Base-by-base conservation (phyloP, 64 coral and sea anemone genomes). In the Actinia equina region DNA sequence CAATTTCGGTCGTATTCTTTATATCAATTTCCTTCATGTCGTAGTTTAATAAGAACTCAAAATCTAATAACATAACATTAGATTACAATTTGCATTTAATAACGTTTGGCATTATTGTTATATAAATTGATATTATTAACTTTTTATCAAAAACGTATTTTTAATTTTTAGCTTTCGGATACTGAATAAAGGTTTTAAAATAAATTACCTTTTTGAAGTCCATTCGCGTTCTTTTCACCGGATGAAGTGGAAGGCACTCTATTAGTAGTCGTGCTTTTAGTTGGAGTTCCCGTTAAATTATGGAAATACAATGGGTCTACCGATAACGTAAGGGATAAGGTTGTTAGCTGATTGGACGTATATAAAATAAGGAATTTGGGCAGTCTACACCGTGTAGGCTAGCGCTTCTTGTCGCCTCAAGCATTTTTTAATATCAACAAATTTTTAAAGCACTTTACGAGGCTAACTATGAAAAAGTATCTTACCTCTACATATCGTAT, bases 31-130 rank as follows among this genome's bases (percentile, higher is more conserved):
- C 27, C 7, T 60, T 13, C 20, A 84, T 20, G 17, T 90, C 58
- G 64, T 84, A 84, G 46, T 65, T 85, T 41, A 90, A 53, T 19
- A 90, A 18, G 16, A 84, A 74, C 27, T 85, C 82, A 52, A 52
- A 69, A 11, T 90, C 88, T 90, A 63, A 76, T 17, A 45, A 37
- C 6, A 79, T 37, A 37, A 37, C 30, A 79, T 8, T 17, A 79
- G 20, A 79, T 45, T 17, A 77, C 23, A 44, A 7, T 79, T 79
- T 6, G 41, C 77, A 77, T 77, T 43, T n/a, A n/a, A n/a, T n/a
- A n/a, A n/a, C n/a, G n/a, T n/a, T n/a, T n/a, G n/a, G n/a, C n/a
- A n/a, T n/a, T n/a, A n/a, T n/a, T 37, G 30, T 37, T 37, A 37
- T 37, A 37, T 37, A 37, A 37, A 37, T 37, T 37, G 30, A 37